Base-by-base conservation (phyloP, 2,797 vertebrate genomes). In the Eurystomus glaucurus region DNA sequence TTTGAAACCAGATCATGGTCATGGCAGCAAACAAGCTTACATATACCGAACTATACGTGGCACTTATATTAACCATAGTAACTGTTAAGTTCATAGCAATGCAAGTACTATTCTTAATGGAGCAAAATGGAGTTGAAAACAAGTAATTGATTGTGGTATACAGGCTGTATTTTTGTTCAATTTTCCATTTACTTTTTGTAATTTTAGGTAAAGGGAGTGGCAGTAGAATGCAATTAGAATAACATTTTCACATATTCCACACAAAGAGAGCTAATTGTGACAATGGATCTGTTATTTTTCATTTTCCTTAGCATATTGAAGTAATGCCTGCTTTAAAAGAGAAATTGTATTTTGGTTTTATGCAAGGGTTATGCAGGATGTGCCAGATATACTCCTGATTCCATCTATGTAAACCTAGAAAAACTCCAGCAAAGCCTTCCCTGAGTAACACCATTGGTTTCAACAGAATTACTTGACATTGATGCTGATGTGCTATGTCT, bases 1-100 rank as follows among this genome's bases (percentile, higher is more conserved):
- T 97, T 88, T 98, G 94, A 98, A 98, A 96, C 72, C 68, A 96
- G 95, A 95, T 93, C 71, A 80, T 70, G 74, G 85, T 81, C 92
- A 85, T 72, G 74, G 83, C 62, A 91, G 41, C 57, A 96, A 95
- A 96, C 60, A 85, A 90, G 55, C 62, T 74, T 77, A 74, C 28
- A 65, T 61, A 57, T 23, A 88, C n/a, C 45, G 86, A 87, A 91
- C 58, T 89, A 84, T 92, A 88, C 2, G 23, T 58, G 33, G 45
- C 64, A 85, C 57, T 86, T 93, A 57, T 9, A 69, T 72, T 70
- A 94, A 77, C 26, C 6, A 2, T 17, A 68, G 55, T 31, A 58
- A 79, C 41, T 18, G 11, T 68, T 65, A 75, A 45, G 35, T 75
- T 65, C 51, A 25, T 37, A 76, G 15, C 35, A 62, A 74, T 39